Evolutionary conservation across 1,140 invertebrate genomes (phyloP), one percentile per base, ranked within the genome.

Genomic region (Pollicipes pollicipes): DNA sequence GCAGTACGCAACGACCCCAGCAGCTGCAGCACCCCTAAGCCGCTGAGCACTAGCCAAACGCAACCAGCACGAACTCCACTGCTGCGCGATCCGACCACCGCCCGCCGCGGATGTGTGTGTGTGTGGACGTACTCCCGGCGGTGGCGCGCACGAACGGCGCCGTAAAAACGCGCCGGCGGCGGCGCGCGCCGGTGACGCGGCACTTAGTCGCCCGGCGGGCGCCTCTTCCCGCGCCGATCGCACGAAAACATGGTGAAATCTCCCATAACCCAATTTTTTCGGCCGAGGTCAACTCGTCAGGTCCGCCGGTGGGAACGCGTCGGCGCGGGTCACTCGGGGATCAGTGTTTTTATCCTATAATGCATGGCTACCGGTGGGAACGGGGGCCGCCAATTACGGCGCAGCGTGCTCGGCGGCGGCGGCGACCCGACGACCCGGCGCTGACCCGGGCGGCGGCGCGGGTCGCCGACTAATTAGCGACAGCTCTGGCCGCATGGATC

Each of bases 341-440:
- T 58, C 45, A 58, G 45, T 58, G 45, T 58, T 58, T 58, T 58
- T 58, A 58, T 58, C 45, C 45, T 58, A 58, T 58, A 58, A 58
- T 58, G 45, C 45, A 58, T 58, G 45, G 45, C 45, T 24, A 58
- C 45, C 45, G 45, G 45, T 58, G 45, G 45, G 45, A 58, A 58
- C 45, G 45, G 45, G 10, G 2, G 6, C 10, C 17, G 3, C 45
- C 45, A 58, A 58, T 58, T 58, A 58, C 13, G 17, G 24, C 10
- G 13, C 13, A 58, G 45, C 45, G 45, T 58, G 45, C 45, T 58
- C 17, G 8, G 45, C 45, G 45, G 45, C 45, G 45, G 24, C 13
- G 45, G 45, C 45, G 45, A 58, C 45, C 32, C 45, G 13, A 21
- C 45, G 45, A 58, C 45, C 45, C 45, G n/a, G n/a, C n/a, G n/a